phyloP scores from a whole-genome alignment of 2,888 invertebrate species.

The Eupithecia pulchellata region DNA sequence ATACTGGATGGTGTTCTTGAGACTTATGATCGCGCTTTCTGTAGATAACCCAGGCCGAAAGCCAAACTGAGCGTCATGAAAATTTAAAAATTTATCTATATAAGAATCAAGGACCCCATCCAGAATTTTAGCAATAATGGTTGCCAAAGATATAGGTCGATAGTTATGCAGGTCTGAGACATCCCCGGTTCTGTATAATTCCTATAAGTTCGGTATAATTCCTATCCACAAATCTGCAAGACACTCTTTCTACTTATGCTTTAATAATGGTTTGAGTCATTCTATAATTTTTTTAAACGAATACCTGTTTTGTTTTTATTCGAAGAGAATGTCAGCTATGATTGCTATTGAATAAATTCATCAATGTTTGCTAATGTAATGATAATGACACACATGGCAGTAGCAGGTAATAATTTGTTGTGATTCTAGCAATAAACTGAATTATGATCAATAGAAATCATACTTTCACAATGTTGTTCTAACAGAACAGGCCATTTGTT shows the following conservation, averaged over 20 bases:
- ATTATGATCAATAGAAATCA: not conserved
- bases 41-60: too few species aligned
- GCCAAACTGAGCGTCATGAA: too few species aligned
- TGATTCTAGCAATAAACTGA: not conserved
- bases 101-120: too few species aligned
- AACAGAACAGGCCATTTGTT: not conserved
- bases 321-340: not conserved
- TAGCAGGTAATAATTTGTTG: not conserved
- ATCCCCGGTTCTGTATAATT: too few species aligned
- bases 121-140: too few species aligned
- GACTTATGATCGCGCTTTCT: too few species aligned
- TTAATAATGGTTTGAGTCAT: not conserved
- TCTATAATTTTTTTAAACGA: not conserved
- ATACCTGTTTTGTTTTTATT: not conserved
- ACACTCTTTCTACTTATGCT: not conserved
- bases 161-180: too few species aligned
- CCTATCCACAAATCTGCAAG: not conserved
- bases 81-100: not conserved
- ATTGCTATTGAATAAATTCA: slow-evolving; percentile 4
- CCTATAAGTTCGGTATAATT: too few species aligned
- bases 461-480: not conserved
- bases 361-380: not conserved
- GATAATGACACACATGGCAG: not conserved
- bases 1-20: too few species aligned
- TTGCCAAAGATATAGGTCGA: too few species aligned